Evolutionary conservation across 37 sponge, comb jelly and placozoan species (phyloP).

Genomic region (Chondrosia reniformis): DNA sequence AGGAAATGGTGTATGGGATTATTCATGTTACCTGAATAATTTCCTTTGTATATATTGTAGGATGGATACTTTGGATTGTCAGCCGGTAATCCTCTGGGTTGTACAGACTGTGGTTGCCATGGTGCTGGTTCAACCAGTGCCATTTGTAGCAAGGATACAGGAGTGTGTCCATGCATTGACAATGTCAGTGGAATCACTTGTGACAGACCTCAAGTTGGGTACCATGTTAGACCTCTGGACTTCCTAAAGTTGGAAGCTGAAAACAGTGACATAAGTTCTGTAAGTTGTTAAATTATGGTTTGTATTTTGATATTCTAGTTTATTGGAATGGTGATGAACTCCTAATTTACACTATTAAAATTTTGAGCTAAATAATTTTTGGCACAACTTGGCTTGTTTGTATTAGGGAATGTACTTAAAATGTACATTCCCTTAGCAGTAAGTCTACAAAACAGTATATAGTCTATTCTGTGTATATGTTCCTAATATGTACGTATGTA

Average conservation of each 20-base stretch:
- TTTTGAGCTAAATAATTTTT: too few relatives aligned
- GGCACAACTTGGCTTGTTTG: too few relatives aligned
- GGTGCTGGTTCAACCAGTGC: constrained; percentile 13
- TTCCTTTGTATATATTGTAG: not conserved
- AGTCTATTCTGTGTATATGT: not conserved
- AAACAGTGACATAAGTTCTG: constrained; percentile 3
- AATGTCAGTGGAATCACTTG: not conserved
- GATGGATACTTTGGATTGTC: constrained; percentile 1
- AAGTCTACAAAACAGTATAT: not conserved
- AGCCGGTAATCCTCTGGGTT: not conserved
- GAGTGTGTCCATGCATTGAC: constrained; percentile 30
- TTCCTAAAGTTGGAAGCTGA: constrained; percentile 55
- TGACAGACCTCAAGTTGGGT: constrained; percentile 18
- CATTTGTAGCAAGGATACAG: constrained; percentile 36
- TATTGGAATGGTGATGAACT: too few relatives aligned
- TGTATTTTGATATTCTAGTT: too few relatives aligned
- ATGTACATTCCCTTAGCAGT: too few relatives aligned
- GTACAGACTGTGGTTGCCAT: constrained; percentile 45
- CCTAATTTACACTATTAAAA: too few relatives aligned
- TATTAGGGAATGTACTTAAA: too few relatives aligned
- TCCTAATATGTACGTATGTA: not conserved
- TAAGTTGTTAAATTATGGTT: too few relatives aligned
- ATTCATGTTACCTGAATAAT: too few relatives aligned
- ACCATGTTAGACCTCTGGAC: constrained; percentile 42
- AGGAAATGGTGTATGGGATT: too few relatives aligned